phyloP scores from a whole-genome alignment of 2,888 invertebrate species.

The Ceraclea dissimilis region DNA sequence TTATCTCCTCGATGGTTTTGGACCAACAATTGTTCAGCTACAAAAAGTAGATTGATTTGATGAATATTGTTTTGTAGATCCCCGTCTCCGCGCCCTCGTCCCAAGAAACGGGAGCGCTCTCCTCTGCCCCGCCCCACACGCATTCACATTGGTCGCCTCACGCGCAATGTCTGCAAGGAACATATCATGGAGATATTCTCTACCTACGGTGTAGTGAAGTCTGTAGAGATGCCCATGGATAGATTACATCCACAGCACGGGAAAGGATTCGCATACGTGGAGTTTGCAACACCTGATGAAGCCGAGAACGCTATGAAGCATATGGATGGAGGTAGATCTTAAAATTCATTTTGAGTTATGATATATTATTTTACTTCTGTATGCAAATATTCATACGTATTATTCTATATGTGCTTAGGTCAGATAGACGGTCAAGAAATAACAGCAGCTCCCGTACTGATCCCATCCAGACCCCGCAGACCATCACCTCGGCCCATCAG shows the following conservation, averaged over 20 bases:
- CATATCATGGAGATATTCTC: constrained; percentile 88
- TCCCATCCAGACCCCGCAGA: constrained; percentile 59
- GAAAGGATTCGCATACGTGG: constrained; percentile 93
- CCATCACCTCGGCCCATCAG: constrained; percentile 52
- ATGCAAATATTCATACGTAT: neutral
- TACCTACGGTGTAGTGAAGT: constrained; percentile 78
- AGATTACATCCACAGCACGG: constrained; percentile 81
- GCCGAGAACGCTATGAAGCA: constrained; percentile 98
- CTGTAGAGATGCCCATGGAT: constrained; percentile 84
- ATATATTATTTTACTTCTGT: neutral
- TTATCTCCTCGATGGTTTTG: too few relatives aligned
- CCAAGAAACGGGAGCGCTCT: constrained; percentile 71
- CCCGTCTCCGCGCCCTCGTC: constrained; percentile 47
- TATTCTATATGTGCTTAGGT: constrained; percentile 42
- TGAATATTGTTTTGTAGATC: constrained; percentile 39
- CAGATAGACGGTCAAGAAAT: constrained; percentile 96
- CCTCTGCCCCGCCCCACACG: constrained; percentile 87
- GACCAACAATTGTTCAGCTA: too few relatives aligned
- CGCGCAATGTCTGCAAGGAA: constrained; percentile 86
- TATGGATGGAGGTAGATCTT: constrained; percentile 89
- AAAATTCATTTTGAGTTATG: neutral
- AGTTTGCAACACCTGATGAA: constrained; percentile 88
- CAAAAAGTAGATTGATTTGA: too few relatives aligned
- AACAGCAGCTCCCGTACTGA: constrained; percentile 86
- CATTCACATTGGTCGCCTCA: constrained; percentile 89